Evolutionary conservation across 2,888 invertebrate species (phyloP).

Genomic region (Nemotelus nigrinus): DNA sequence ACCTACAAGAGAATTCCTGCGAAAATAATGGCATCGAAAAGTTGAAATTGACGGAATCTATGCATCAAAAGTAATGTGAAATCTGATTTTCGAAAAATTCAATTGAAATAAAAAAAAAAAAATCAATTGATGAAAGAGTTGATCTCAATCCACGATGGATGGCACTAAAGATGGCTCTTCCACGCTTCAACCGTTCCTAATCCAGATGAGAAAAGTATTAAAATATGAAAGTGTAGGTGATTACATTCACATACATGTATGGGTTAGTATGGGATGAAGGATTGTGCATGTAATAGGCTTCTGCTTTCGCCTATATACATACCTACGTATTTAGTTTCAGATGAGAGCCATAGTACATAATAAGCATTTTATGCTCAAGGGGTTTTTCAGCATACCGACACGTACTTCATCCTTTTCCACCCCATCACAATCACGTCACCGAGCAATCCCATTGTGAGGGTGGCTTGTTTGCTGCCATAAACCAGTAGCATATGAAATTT

Average conservation of each 20-base stretch:
- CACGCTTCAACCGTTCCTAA: conserved; percentile 43
- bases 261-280: neutral
- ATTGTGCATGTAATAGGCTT: conserved; percentile 19
- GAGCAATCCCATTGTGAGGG: conserved; percentile 20
- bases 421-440: neutral
- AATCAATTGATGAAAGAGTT: conserved; percentile 32
- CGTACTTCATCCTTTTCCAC: conserved; percentile 25
- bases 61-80: neutral
- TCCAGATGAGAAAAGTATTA: conserved; percentile 19
- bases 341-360: conserved; percentile 12
- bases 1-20: no score
- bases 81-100: conserved; percentile 2
- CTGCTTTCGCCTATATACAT: neutral
- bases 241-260: neutral
- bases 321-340: no score
- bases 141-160: conserved; percentile 32
- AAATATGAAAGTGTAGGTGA: neutral
- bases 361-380: conserved; percentile 44
- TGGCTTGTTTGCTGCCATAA: conserved; percentile 1
- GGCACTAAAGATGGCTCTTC: conserved; percentile 19
- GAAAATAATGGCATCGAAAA: neutral
- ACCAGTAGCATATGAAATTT: conserved; percentile 20
- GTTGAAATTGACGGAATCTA: neutral
- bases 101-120: neutral
- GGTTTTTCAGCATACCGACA: conserved; percentile 26